Conservation (phyloP, 2,113 vertebrate genomes). For the Oryzias curvinotus region DNA sequence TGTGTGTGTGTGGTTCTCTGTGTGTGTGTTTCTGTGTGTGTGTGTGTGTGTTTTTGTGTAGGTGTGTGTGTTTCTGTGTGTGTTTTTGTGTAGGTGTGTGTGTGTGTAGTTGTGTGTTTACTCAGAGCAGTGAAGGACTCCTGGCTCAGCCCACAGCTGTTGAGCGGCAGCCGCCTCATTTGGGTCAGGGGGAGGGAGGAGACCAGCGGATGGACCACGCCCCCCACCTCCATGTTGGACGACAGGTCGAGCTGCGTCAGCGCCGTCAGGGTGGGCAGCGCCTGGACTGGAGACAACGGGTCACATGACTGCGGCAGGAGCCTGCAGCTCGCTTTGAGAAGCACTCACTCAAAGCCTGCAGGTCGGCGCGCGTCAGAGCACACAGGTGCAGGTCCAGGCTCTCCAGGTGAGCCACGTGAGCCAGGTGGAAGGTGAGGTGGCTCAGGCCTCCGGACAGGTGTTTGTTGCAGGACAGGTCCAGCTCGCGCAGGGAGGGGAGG, state of each 20-base stretch:
- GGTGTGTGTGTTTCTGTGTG: background rate
- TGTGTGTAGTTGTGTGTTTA: constrained; percentile 41
- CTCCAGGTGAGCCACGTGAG: constrained; percentile 75
- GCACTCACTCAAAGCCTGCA: constrained; percentile 78
- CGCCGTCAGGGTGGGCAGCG: constrained; percentile 80
- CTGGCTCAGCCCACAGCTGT: constrained; percentile 77
- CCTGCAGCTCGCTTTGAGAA: background rate
- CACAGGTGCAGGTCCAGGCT: constrained; percentile 84
- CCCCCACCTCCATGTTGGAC: constrained; percentile 81
- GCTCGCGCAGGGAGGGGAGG: constrained; percentile 72
- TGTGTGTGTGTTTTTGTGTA: too few relatives aligned
- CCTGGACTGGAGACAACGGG: constrained; percentile 78
- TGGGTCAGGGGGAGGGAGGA: constrained; percentile 78
- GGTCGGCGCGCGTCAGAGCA: constrained; percentile 76
- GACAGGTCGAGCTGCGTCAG: constrained; percentile 84
- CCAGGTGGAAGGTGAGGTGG: constrained; percentile 66
- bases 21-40: too few relatives aligned
- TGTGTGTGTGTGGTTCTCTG: too few relatives aligned
- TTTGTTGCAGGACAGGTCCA: constrained; percentile 87
- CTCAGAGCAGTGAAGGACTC: constrained; percentile 81
- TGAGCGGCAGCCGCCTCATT: constrained; percentile 78
- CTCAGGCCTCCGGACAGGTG: constrained; percentile 78
- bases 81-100: background rate
- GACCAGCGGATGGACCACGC: constrained; percentile 73
- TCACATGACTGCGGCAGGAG: constrained; percentile 2